Conservation (phyloP, 92 coral and sea anemone species). For the Porites divaricata region DNA sequence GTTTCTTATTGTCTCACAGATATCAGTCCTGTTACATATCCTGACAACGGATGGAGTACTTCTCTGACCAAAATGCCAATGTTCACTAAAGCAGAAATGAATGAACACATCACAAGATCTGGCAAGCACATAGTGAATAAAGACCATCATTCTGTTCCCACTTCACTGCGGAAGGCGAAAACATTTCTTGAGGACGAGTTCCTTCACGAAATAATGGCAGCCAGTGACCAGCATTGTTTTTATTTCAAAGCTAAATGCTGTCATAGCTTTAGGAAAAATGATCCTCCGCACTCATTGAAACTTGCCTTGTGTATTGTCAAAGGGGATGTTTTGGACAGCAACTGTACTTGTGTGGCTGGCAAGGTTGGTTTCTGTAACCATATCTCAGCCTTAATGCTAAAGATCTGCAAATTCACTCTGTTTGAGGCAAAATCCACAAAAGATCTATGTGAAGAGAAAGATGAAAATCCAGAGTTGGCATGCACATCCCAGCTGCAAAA, state of each 20-base stretch:
- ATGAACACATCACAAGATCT: not conserved
- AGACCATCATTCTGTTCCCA: too few relatives aligned
- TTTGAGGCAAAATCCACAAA: slow-evolving; percentile 3
- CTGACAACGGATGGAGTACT: not conserved
- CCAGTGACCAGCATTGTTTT: not conserved
- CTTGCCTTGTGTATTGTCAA: not conserved
- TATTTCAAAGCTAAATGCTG: not conserved
- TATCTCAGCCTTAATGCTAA: not conserved
- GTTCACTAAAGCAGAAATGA: slow-evolving; percentile 7
- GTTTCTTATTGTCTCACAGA: too few relatives aligned
- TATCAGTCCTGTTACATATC: not conserved
- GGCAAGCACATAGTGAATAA: not conserved
- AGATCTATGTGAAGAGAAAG: not conserved
- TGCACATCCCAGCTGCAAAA: not conserved
- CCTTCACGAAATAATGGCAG: too few relatives aligned
- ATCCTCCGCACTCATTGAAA: too few relatives aligned
- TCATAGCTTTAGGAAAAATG: too few relatives aligned
- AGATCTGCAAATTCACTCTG: not conserved
- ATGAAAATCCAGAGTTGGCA: too few relatives aligned
- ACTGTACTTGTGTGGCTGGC: slow-evolving; percentile 11
- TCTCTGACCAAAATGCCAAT: slow-evolving; percentile 1
- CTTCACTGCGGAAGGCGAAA: too few relatives aligned
- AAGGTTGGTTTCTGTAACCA: not conserved
- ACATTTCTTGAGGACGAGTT: too few relatives aligned
- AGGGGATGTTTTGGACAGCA: slow-evolving; percentile 5